These are phyloP conservation scores for Maniola jurtina DNA, from an alignment of 1,140 invertebrate genomes.

Conservation along the genomic window DNA sequence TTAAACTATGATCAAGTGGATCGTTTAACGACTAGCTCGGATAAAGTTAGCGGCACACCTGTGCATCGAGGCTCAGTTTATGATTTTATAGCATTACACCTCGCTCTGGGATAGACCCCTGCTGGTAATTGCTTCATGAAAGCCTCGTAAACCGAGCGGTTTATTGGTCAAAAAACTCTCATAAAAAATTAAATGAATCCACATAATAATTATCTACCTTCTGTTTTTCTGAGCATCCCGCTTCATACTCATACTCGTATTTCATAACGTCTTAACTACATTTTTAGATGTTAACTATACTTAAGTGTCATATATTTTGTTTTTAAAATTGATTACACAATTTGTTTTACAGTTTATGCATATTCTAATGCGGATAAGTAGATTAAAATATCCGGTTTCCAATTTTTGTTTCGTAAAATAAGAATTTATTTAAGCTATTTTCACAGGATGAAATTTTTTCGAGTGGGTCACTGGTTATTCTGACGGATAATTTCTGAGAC, in stretches of 20 bases:
- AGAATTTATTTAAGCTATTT: too few species aligned
- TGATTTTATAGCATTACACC: slow-evolving; percentile 71
- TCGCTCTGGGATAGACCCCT: slow-evolving; percentile 50
- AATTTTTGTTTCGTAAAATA: too few species aligned
- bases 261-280: slow-evolving; percentile 15
- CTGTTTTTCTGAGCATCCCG: slow-evolving; percentile 20
- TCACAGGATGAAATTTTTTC: too few species aligned
- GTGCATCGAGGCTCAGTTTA: slow-evolving; percentile 56
- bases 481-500: too few species aligned
- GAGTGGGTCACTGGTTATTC: too few species aligned
- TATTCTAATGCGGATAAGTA: not conserved
- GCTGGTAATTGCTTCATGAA: slow-evolving; percentile 71
- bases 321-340: slow-evolving; percentile 16
- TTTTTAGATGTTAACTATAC: slow-evolving; percentile 16
- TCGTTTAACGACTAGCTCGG: slow-evolving; percentile 12
- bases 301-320: not conserved
- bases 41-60: slow-evolving; percentile 47
- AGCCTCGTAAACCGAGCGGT: slow-evolving; percentile 50
- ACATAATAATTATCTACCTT: slow-evolving; percentile 31
- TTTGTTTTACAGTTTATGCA: not conserved
- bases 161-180: slow-evolving; percentile 46
- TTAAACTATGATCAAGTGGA: not conserved
- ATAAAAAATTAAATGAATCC: slow-evolving; percentile 34
- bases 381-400: not conserved
- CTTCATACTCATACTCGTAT: slow-evolving; percentile 19